phyloP scores from a whole-genome alignment of 2,113 vertebrate genomes.

The Corvus hawaiiensis region DNA sequence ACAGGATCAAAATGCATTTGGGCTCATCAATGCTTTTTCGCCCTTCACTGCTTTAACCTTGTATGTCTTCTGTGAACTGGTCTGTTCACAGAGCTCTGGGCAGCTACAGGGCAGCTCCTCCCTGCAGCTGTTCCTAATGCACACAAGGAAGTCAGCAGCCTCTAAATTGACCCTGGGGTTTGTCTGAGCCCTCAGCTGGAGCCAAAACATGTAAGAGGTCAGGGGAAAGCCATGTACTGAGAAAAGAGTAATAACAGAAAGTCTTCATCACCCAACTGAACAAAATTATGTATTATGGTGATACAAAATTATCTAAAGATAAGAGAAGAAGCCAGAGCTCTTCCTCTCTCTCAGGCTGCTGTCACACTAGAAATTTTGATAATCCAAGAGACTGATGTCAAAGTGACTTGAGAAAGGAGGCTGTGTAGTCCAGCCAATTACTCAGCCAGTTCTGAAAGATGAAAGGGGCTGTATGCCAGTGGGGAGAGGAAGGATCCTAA shows the following conservation, averaged over 20 bases:
- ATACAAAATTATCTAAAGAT: not conserved
- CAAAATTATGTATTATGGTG: not conserved
- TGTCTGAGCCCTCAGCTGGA: not conserved
- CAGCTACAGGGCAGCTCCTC: not conserved
- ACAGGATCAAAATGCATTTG: not conserved
- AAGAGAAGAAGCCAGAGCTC: not conserved
- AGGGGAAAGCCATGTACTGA: not conserved
- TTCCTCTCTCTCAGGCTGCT: not conserved
- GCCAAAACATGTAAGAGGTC: not conserved
- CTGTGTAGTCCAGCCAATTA: not conserved
- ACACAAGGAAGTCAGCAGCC: not conserved
- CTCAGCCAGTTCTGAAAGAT: not conserved
- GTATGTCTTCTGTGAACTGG: not conserved
- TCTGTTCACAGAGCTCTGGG: not conserved
- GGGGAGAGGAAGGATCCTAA: not conserved
- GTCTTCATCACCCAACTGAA: not conserved
- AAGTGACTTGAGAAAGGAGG: not conserved
- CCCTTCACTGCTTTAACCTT: not conserved
- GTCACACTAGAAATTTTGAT: not conserved
- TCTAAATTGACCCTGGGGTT: not conserved
- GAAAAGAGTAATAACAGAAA: not conserved
- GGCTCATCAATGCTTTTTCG: not conserved
- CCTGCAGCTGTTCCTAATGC: not conserved
- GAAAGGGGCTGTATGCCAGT: not conserved
- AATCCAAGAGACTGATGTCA: not conserved